Conservation (phyloP, 2,113 vertebrate species). For the Odontesthes bonariensis region DNA sequence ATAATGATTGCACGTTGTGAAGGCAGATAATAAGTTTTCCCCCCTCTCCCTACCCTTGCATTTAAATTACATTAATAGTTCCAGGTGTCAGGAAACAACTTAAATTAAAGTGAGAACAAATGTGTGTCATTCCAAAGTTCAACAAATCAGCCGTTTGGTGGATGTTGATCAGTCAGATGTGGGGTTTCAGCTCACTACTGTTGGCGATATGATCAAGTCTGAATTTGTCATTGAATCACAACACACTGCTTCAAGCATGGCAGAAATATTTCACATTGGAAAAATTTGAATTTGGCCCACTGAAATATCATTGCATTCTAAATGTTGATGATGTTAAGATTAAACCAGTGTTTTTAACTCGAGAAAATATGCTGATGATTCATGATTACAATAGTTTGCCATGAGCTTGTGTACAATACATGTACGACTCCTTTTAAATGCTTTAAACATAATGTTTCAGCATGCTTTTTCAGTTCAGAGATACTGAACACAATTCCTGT, state of each 20-base stretch:
- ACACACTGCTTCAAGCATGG: background rate
- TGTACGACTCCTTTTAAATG: background rate
- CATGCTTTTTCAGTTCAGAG: slow-evolving; percentile 1
- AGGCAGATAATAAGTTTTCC: background rate
- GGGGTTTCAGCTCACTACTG: background rate
- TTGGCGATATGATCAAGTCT: background rate
- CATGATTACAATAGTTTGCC: too few species aligned
- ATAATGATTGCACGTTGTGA: background rate
- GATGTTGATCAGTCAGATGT: background rate
- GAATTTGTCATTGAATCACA: background rate
- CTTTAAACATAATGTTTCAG: background rate
- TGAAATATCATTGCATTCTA: too few species aligned
- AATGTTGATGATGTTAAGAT: too few species aligned
- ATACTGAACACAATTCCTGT: background rate
- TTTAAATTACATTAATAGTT: background rate
- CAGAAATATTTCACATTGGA: too few species aligned
- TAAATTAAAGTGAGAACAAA: background rate
- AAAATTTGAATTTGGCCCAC: too few species aligned
- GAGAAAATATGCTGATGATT: too few species aligned
- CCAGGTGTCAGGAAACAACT: background rate
- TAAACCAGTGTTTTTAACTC: too few species aligned
- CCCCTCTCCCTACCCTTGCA: background rate
- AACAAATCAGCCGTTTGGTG: background rate
- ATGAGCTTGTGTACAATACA: too few species aligned
- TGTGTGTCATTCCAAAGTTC: too few species aligned